phyloP scores from a whole-genome alignment of 2,113 vertebrate species.

The Xenopus tropicalis region UCB_Xtro_10.0 CM004449.2:88367001-88367500 shows the following conservation, averaged over 20 bases:
- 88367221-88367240: conserved; percentile 24
- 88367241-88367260: conserved; percentile 24
- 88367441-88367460: conserved; percentile 24
- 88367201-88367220: conserved; percentile 9
- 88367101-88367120: no score
- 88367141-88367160: no score
- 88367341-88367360: conserved; percentile 40
- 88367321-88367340: conserved; percentile 18
- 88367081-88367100: no score
- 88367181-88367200: conserved; percentile 8
- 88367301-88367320: conserved; percentile 10
- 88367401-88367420: conserved; percentile 5
- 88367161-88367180: neutral
- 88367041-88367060: no score
- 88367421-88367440: conserved; percentile 15
- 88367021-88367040: no score
- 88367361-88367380: conserved; percentile 15
- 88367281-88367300: conserved; percentile 9
- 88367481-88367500: conserved; percentile 7
- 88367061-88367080: no score
- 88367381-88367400: conserved; percentile 9
- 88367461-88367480: conserved; percentile 33
- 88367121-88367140: no score
- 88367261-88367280: conserved; percentile 6
- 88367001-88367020: no score